Base-by-base conservation (phyloP, 2,797 vertebrate species). In the Muscicapa striata region DNA sequence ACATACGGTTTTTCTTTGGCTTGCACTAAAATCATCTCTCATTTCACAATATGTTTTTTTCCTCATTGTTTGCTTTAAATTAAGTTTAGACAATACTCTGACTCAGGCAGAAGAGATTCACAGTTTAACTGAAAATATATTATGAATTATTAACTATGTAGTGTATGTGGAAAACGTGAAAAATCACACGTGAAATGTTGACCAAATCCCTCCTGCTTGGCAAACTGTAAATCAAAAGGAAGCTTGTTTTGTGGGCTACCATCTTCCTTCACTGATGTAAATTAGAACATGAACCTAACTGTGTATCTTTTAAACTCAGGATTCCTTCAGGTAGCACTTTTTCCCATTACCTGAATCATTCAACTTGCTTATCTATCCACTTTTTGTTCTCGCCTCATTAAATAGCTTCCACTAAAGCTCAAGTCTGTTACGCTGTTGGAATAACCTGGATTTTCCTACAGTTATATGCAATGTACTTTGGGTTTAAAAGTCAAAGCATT, bases 391-490 rank as follows among this genome's bases (percentile, higher is more conserved):
- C 40, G 48, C 13, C 38, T 55, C 36, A 87, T 22, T 24, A 27
- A 5, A 30, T 4, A 45, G 23, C 23, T 40, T 63, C 32, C 72
- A 9, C 38, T 26, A n/a, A 69, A 84, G 40, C 7, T 32, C 21
- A 41, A 7, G 41, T 24, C 26, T 48, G 18, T 66, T 77, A 32
- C 0, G 0, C 10, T 0, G 0, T 12, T 29, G 21, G 34, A 94
- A 45, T 5, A 85, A 22, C 8, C 17, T 32, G 34, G 7, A 48
- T 34, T 40, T 19, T n/a, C 22, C 36, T 41, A 29, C 48, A n/a
- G 40, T 34, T 87, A 77, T 87, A 77, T 11, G 34, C 30, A 52
- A 38, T 7, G 38, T 17, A 15, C 8, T 34, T 68, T 66, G 48
- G 17, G 11, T 63, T 48, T 61, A 69, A 69, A 69, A 51, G 69